A percentile compares a stretch with the other conserved stretches of the same genome.
These are phyloP conservation scores for Leptopilina drosophilae DNA, from an alignment of 2,888 invertebrate genomes.

Conservation along the genomic window DNA sequence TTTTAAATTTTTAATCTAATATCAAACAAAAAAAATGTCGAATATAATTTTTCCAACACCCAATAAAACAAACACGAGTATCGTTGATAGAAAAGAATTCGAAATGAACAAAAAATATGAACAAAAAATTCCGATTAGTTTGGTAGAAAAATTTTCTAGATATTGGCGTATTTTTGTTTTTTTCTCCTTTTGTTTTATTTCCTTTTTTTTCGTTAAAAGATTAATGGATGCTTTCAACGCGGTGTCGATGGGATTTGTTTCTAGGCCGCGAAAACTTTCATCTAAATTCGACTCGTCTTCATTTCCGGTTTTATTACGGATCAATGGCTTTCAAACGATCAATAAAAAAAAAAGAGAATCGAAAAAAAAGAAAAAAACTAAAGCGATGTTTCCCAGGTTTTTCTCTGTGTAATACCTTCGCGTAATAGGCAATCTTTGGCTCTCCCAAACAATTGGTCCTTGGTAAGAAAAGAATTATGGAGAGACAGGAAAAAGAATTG, in stretches of 20 bases:
- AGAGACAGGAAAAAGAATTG: not conserved
- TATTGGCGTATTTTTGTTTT: not conserved
- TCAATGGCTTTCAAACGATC: slow-evolving; percentile 47
- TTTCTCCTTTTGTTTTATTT: too few species aligned
- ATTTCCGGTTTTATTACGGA: slow-evolving; percentile 60
- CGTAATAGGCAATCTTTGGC: slow-evolving; percentile 28
- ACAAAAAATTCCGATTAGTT: not conserved
- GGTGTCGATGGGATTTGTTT: slow-evolving; percentile 15
- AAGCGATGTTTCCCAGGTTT: slow-evolving; percentile 18
- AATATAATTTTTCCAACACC: too few species aligned
- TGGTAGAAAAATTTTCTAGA: slow-evolving; percentile 3
- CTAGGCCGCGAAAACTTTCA: slow-evolving; percentile 22
- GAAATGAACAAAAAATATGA: not conserved
- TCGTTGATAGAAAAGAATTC: not conserved
- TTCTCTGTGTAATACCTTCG: slow-evolving; percentile 15
- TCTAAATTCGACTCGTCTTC: slow-evolving; percentile 58
- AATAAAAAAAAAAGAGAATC: not conserved
- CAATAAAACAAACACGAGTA: too few species aligned
- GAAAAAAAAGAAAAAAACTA: not conserved
- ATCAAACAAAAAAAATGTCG: too few species aligned
- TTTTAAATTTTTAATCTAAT: too few species aligned
- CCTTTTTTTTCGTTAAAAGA: not conserved
- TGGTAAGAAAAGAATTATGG: slow-evolving; percentile 23
- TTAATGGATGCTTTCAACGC: slow-evolving; percentile 4
- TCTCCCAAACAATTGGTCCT: slow-evolving; percentile 30